phyloP scores from a whole-genome alignment of 2,888 invertebrate species.

The Matsumyia berberina region DNA sequence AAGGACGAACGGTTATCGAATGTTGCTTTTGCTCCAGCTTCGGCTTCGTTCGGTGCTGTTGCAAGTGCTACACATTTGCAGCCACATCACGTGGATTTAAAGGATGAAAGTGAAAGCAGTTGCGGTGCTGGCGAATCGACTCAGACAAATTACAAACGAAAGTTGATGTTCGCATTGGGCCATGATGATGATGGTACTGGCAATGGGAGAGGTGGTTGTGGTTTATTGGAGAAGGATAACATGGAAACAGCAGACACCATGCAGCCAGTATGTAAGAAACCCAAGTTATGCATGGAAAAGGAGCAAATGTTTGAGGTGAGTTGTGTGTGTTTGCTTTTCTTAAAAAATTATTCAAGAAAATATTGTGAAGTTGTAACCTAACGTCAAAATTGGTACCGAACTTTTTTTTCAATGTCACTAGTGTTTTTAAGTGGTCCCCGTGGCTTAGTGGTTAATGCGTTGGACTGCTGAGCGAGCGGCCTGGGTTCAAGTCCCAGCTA shows the following conservation, averaged over 20 bases:
- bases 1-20: slow-evolving; percentile 68
- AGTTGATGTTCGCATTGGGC: slow-evolving; percentile 68
- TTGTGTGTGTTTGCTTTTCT: slow-evolving; percentile 6
- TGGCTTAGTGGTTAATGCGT: too few relatives aligned
- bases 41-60: background rate
- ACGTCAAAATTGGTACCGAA: too few relatives aligned
- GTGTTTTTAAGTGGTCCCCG: too few relatives aligned
- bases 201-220: slow-evolving; percentile 31
- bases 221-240: slow-evolving; percentile 40
- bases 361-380: too few relatives aligned
- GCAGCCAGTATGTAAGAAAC: slow-evolving; percentile 66
- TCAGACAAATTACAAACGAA: slow-evolving; percentile 67
- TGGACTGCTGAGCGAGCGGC: too few relatives aligned
- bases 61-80: slow-evolving; percentile 47
- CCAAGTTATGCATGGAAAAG: slow-evolving; percentile 62
- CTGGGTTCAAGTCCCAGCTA: too few relatives aligned
- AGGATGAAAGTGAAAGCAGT: slow-evolving; percentile 67
- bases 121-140: slow-evolving; percentile 57
- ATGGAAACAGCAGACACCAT: slow-evolving; percentile 43
- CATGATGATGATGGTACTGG: slow-evolving; percentile 34
- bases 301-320: slow-evolving; percentile 78
- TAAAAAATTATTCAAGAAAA: too few relatives aligned
- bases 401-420: too few relatives aligned
- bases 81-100: slow-evolving; percentile 55
- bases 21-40: slow-evolving; percentile 44